Evolutionary conservation across 2,888 invertebrate species (phyloP), one percentile per base, ranked within the genome.

Genomic region (Diaphora mendica): DNA sequence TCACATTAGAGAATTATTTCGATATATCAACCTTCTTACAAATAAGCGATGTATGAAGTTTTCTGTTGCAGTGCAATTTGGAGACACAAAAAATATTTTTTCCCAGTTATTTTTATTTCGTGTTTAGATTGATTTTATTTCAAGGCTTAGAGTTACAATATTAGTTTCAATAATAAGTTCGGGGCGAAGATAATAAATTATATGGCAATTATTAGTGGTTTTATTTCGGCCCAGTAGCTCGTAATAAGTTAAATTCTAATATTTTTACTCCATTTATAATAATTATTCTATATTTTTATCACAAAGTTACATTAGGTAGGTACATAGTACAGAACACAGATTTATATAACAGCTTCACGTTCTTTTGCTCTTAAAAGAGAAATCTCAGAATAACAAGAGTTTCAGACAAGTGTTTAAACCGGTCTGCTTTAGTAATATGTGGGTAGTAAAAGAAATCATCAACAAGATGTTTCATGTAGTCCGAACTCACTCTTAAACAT

Each of bases 161-260:
- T 76, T 79, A 74, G 76, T 81, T 83, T 81, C 79, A 78, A 77
- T 65, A 77, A 68, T 77, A 74, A 73, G 71, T 76, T 85, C 79
- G 80, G 80, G 82, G 80, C 76, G 78, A 75, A 79, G 69, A 77
- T 55, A 83, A 83, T 85, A 84, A 84, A 84, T 76, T 71, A 74
- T 85, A 77, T 77, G 70, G 69, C 82, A 82, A 79, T 72, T 79
- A 80, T 74, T 73, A 77, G 82, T 84, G 86, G 87, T 87, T 87
- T 87, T 85, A 87, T 87, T 87, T 88, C 75, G 80, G 72, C 78
- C 76, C 73, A 71, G 66, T 51, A 71, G 20, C 51, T 65, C 26
- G 17, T 55, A 42, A 59, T 35, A 17, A 39, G 17, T 66, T 26
- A 13, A n/a, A 35, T 55, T 55, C 8, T n/a, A 55, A 59, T 23